These are phyloP conservation scores for Poeciliopsis turrubarensis DNA, from an alignment of 2,113 vertebrate genomes.

Conservation along the genomic window DNA sequence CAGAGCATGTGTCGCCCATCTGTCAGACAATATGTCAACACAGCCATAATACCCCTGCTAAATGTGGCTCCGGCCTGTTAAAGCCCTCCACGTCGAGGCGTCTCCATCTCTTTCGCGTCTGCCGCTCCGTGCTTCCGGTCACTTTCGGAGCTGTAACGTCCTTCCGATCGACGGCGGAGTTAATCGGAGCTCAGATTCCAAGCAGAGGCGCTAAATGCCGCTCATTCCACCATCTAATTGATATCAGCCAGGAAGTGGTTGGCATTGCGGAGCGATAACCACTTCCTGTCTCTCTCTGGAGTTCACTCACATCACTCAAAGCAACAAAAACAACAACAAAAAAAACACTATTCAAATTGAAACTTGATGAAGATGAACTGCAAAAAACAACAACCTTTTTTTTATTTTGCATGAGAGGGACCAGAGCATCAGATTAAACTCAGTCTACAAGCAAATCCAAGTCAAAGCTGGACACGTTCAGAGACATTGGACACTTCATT, in stretches of 20 bases:
- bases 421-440: constrained; percentile 13
- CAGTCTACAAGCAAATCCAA: neutral
- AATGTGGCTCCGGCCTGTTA: constrained; percentile 28
- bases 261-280: neutral
- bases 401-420: constrained; percentile 8
- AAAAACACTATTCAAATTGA: neutral
- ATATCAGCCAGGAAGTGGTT: constrained; percentile 17
- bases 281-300: constrained; percentile 1
- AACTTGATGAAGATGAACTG: constrained; percentile 14
- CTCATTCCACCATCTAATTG: constrained; percentile 19
- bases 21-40: constrained; percentile 68
- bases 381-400: neutral
- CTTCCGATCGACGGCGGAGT: no score
- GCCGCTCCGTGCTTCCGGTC: neutral
- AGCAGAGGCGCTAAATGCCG: neutral
- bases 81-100: neutral
- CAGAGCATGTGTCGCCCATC: constrained; percentile 63
- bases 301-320: neutral
- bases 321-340: no score
- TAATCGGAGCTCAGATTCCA: neutral
- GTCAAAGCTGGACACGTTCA: neutral
- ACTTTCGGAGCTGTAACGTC: no score
- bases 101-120: neutral
- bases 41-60: constrained; percentile 34
- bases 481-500: neutral